phyloP scores from a whole-genome alignment of 1,140 invertebrate species.

The Drosophila arawakana region DNA sequence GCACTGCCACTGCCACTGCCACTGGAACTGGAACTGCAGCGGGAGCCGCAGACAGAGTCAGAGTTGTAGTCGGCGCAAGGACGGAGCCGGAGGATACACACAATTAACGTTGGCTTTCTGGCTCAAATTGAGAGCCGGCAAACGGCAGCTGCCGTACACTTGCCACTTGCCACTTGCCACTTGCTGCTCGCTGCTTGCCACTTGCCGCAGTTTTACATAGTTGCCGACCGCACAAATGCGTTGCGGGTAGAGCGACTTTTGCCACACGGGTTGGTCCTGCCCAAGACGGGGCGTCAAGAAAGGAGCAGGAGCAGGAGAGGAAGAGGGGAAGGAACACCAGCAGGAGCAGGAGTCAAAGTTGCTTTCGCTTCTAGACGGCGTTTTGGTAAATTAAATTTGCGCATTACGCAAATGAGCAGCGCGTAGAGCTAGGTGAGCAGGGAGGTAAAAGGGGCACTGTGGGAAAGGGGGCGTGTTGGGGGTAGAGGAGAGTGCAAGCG shows the following conservation, averaged over 20 bases:
- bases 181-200: background rate
- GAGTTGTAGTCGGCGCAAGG: slow-evolving; percentile 33
- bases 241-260: slow-evolving; percentile 67
- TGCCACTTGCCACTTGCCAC: slow-evolving; percentile 1
- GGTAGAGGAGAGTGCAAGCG: background rate
- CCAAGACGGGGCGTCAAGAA: background rate
- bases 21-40: slow-evolving; percentile 14
- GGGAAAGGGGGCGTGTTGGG: background rate
- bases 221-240: slow-evolving; percentile 65
- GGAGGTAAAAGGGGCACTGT: background rate
- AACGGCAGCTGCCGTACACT: slow-evolving; percentile 11
- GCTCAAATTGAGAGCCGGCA: slow-evolving; percentile 35
- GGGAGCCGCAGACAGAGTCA: slow-evolving; percentile 31
- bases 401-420: slow-evolving; percentile 82
- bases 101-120: slow-evolving; percentile 75
- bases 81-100: slow-evolving; percentile 69
- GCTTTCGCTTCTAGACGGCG: slow-evolving; percentile 49
- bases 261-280: slow-evolving; percentile 23
- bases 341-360: slow-evolving; percentile 6
- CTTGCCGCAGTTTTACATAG: slow-evolving; percentile 42
- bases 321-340: too few species aligned
- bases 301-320: background rate
- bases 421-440: background rate
- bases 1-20: slow-evolving; percentile 4
- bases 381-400: slow-evolving; percentile 84